Evolutionary conservation across 1,140 invertebrate genomes (phyloP).

Genomic region (Anastatus disparis): DNA sequence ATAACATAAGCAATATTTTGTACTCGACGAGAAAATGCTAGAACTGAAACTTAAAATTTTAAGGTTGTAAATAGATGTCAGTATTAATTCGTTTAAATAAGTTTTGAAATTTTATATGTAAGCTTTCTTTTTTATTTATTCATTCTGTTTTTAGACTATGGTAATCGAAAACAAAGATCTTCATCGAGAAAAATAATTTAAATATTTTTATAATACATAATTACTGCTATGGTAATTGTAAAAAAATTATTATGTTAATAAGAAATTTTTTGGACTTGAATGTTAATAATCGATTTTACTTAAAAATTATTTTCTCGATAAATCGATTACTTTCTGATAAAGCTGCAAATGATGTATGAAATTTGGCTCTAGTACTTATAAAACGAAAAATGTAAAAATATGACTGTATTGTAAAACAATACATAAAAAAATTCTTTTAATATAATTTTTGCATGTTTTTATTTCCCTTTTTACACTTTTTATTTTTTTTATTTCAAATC

Average conservation of each 20-base stretch:
- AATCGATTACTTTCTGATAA: neutral
- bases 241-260: neutral
- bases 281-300: too few relatives aligned
- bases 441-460: slow-evolving; percentile 14
- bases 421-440: slow-evolving; percentile 32
- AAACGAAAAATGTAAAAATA: slow-evolving; percentile 31
- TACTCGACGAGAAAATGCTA: slow-evolving; percentile 14
- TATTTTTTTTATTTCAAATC: too few relatives aligned
- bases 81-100: slow-evolving; percentile 39
- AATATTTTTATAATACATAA: neutral
- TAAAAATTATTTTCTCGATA: neutral
- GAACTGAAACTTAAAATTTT: slow-evolving; percentile 15
- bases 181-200: slow-evolving; percentile 15
- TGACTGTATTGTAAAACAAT: slow-evolving; percentile 37
- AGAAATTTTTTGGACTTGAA: neutral
- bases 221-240: too few relatives aligned
- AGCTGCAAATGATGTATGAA: neutral
- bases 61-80: slow-evolving; percentile 34
- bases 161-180: slow-evolving; percentile 15
- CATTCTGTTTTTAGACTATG: slow-evolving; percentile 16
- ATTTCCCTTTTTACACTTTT: slow-evolving; percentile 18
- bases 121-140: slow-evolving; percentile 27
- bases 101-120: slow-evolving; percentile 4
- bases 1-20: slow-evolving; percentile 13
- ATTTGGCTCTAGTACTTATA: slow-evolving; percentile 12